Evolutionary conservation across 2,888 invertebrate species (phyloP), one percentile per base, ranked within the genome.

Genomic region (Eremobia ochroleuca): DNA sequence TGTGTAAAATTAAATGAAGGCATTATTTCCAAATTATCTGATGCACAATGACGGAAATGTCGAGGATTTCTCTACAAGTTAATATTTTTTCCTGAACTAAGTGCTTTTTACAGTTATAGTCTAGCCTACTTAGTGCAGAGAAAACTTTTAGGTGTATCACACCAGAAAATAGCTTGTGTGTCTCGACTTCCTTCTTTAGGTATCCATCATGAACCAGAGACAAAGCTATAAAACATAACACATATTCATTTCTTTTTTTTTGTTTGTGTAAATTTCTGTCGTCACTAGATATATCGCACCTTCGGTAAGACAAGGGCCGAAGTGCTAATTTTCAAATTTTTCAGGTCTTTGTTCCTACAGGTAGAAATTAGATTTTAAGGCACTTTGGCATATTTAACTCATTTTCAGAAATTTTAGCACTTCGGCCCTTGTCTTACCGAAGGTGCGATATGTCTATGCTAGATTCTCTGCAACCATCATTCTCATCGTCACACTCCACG

Each of bases 401-500:
- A n/a, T n/a, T n/a, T n/a, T n/a, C n/a, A n/a, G n/a, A n/a, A n/a
- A n/a, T n/a, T n/a, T n/a, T n/a, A n/a, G n/a, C n/a, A n/a, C n/a
- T n/a, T n/a, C n/a, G n/a, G n/a, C n/a, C n/a, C n/a, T n/a, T n/a
- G n/a, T n/a, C n/a, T n/a, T n/a, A n/a, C n/a, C n/a, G n/a, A n/a
- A n/a, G n/a, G n/a, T n/a, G n/a, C n/a, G n/a, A n/a, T n/a, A n/a
- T n/a, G n/a, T n/a, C n/a, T n/a, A n/a, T n/a, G n/a, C n/a, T n/a
- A n/a, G 59, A 72, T 61, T 40, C 64, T 72, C 75, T 80, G 58
- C 9, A 52, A n/a, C 64, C 21, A 68, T 64, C 25, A 68, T 59
- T 2, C 0, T 13, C 52, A 46, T 28, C 28, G 68, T 70, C 58
- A 66, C 55, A 70, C 70, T 59, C 64, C 66, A 79, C 55, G n/a